Evolutionary conservation across 2,888 invertebrate genomes (phyloP).

Genomic region (Drosophila kambysellisi): DNA sequence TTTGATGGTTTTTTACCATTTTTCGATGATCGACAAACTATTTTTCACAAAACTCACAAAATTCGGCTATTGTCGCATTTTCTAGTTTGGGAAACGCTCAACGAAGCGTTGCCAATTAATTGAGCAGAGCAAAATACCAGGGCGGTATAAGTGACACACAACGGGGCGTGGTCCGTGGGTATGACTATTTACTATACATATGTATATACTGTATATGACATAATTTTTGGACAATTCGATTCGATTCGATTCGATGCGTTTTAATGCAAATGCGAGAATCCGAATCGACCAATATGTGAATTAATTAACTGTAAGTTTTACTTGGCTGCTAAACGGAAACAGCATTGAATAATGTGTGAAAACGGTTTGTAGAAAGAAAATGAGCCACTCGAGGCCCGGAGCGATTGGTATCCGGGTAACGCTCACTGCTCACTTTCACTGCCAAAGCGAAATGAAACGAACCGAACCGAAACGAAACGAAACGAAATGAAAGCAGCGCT

Average conservation of each 20-base stretch:
- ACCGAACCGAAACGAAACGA: conserved; percentile 52
- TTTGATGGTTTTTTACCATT: conserved; percentile 49
- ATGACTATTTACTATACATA: conserved; percentile 10
- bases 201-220: conserved; percentile 47
- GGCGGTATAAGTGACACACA: conserved; percentile 18
- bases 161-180: conserved; percentile 28
- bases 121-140: conserved; percentile 41
- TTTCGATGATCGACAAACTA: conserved; percentile 31
- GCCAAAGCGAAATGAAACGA: conserved; percentile 32
- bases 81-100: conserved; percentile 12
- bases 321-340: conserved; percentile 58
- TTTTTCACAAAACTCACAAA: conserved; percentile 15
- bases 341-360: conserved; percentile 55
- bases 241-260: conserved; percentile 48
- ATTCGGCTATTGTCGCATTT: conserved; percentile 36
- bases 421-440: conserved; percentile 71
- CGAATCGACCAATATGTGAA: conserved; percentile 39
- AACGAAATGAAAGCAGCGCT: conserved; percentile 59
- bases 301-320: conserved; percentile 72
- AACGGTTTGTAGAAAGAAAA: conserved; percentile 24
- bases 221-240: conserved; percentile 55
- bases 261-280: conserved; percentile 38
- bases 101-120: conserved; percentile 69
- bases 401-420: conserved; percentile 36
- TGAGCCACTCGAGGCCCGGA: background rate